phyloP scores from a whole-genome alignment of 2,888 invertebrate species.

The Cryptus viduatorius region DNA sequence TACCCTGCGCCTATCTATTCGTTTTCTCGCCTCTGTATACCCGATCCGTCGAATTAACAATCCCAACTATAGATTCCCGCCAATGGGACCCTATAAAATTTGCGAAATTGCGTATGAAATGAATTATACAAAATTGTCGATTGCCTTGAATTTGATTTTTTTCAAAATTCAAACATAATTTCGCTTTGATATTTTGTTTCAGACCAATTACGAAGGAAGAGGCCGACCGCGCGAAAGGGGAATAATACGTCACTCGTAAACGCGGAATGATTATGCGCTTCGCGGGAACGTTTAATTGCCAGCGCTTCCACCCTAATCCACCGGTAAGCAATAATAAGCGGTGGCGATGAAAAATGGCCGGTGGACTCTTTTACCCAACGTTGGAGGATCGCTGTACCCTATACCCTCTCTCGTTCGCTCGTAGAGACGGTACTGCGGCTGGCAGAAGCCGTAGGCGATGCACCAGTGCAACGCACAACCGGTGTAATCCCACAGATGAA shows the following conservation, averaged over 20 bases:
- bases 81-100: slow-evolving; percentile 23
- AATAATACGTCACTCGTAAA: slow-evolving; percentile 31
- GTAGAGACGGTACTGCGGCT: slow-evolving; percentile 7
- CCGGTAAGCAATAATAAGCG: slow-evolving; percentile 79
- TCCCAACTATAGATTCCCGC: slow-evolving; percentile 35
- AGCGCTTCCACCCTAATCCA: slow-evolving; percentile 74
- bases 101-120: not conserved
- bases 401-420: slow-evolving; percentile 54
- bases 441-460: slow-evolving; percentile 33
- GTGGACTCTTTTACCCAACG: slow-evolving; percentile 50
- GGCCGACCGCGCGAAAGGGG: not conserved
- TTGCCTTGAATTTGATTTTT: too few species aligned
- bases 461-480: slow-evolving; percentile 50
- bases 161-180: not conserved
- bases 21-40: slow-evolving; percentile 9
- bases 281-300: slow-evolving; percentile 74
- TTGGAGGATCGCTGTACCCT: slow-evolving; percentile 46
- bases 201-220: not conserved
- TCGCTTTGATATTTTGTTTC: not conserved
- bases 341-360: slow-evolving; percentile 75
- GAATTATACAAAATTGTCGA: not conserved
- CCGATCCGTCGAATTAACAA: slow-evolving; percentile 46
- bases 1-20: not conserved
- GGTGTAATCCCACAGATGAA: slow-evolving; percentile 83
- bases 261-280: slow-evolving; percentile 30